Base-by-base conservation (phyloP, 2,113 vertebrate species). In the Cacatua alba region DNA sequence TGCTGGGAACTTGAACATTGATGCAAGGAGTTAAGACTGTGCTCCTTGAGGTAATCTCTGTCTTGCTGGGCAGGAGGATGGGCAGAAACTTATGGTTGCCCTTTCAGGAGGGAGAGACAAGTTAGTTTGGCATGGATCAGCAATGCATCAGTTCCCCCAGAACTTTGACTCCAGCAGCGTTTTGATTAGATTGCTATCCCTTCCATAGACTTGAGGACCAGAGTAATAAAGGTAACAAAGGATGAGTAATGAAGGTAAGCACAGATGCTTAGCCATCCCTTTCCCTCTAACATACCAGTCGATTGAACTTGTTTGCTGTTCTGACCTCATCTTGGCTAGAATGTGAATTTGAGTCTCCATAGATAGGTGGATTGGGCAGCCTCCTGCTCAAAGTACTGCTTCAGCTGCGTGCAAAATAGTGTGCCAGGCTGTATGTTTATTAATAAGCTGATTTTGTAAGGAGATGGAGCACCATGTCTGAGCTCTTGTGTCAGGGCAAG, bases 391-490 rank as follows among this genome's bases (percentile, higher is more conserved):
- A 76, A 77, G 26, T 16, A 16, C 33, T 48, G 9, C 28, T 51
- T 92, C 44, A 74, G 39, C 63, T 59, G 6, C 8, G 10, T 46
- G 23, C 67, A 57, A 81, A 86, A 49, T 13, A 55, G 5, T 71
- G 41, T 79, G 39, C 33, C 48, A 59, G 80, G 44, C 86, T 72
- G 37, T 43, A 29, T 78, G 57, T 69, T 84, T 92, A 88, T 86
- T 86, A 93, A 96, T 93, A 86, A 95, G 80, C 80, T 84, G 92
- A 44, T 94, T 96, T 90, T 88, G 51, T 62, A 41, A 23, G 64
- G 65, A 76, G 82, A 68, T 44, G 88, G 69, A 86, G 52, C 52
- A 72, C 39, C 43, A 6, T 12, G 74, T 86, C 90, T 92, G 80
- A 95, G 83, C 83, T 65, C 74, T 60, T 53, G 46, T 46, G 51